Evolutionary conservation across 2,888 invertebrate species (phyloP).

Genomic region (Stenotaenia linearis): DNA sequence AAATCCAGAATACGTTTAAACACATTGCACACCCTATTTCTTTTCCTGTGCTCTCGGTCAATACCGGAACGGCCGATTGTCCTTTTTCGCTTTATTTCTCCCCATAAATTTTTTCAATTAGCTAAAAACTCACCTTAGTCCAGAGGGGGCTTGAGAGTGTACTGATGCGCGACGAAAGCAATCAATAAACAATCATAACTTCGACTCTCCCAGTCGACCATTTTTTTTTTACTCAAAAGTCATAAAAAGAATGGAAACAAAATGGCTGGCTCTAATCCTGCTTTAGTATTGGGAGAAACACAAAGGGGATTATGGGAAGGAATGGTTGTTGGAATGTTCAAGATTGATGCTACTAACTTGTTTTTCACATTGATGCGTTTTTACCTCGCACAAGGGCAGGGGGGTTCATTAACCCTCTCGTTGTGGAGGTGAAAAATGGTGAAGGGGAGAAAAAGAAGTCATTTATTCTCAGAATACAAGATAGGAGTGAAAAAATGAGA

Average conservation of each 20-base stretch:
- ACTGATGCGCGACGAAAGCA: neutral
- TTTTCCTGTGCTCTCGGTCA: too few species aligned
- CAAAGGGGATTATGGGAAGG: slow-evolving; percentile 7
- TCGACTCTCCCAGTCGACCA: neutral
- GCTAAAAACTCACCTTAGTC: neutral
- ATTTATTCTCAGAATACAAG: neutral
- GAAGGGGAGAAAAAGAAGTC: slow-evolving; percentile 2
- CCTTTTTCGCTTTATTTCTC: neutral
- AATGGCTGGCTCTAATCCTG: neutral
- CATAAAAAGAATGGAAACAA: neutral
- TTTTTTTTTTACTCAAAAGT: neutral
- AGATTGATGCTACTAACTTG: slow-evolving; percentile 20
- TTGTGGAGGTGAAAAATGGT: slow-evolving; percentile 3
- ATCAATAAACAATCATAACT: slow-evolving; percentile 19
- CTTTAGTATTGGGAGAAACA: neutral
- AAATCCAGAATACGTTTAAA: too few species aligned
- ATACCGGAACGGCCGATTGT: too few species aligned
- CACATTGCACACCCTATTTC: too few species aligned
- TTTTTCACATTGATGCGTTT: slow-evolving; percentile 13
- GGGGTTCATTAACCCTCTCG: neutral
- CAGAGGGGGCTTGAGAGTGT: neutral
- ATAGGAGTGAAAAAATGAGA: neutral
- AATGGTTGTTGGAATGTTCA: slow-evolving; percentile 10
- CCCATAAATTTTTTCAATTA: neutral
- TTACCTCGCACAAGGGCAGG: neutral